Conservation (phyloP, 2,113 vertebrate genomes). For the Heptranchias perlo region DNA sequence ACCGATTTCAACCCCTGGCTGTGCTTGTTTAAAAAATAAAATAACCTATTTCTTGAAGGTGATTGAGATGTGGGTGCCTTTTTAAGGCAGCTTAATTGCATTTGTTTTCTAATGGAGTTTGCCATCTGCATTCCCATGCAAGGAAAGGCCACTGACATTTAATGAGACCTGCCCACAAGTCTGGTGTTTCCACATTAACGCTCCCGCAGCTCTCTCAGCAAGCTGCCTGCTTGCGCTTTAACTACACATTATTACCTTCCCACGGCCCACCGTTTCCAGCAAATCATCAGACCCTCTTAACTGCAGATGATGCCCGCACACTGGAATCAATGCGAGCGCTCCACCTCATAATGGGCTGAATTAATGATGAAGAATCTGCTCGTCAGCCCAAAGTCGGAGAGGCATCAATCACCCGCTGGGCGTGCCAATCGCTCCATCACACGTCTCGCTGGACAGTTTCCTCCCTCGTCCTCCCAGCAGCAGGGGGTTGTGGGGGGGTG, state of each 20-base stretch:
- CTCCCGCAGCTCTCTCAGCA: conserved; percentile 45
- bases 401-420: conserved; percentile 83
- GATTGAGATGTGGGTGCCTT: background rate
- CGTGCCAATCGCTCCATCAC: conserved; percentile 62
- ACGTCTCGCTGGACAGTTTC: conserved; percentile 55
- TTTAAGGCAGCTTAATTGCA: background rate
- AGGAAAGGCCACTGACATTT: background rate
- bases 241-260: conserved; percentile 60
- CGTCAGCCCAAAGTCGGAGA: conserved; percentile 69
- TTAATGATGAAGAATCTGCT: conserved; percentile 99
- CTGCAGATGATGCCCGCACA: conserved; percentile 76
- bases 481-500: background rate
- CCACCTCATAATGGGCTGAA: conserved; percentile 79
- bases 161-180: conserved; percentile 46
- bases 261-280: conserved; percentile 67
- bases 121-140: background rate
- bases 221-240: conserved; percentile 52
- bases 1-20: background rate
- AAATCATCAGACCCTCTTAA: conserved; percentile 66
- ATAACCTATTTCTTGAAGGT: background rate
- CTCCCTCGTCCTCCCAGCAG: background rate
- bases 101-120: background rate
- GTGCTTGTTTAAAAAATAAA: background rate
- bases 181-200: conserved; percentile 43
- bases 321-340: conserved; percentile 82